These are phyloP conservation scores for Muraenolepis orangiensis DNA, from an alignment of 2,797 vertebrate species.

Conservation along the genomic window DNA sequence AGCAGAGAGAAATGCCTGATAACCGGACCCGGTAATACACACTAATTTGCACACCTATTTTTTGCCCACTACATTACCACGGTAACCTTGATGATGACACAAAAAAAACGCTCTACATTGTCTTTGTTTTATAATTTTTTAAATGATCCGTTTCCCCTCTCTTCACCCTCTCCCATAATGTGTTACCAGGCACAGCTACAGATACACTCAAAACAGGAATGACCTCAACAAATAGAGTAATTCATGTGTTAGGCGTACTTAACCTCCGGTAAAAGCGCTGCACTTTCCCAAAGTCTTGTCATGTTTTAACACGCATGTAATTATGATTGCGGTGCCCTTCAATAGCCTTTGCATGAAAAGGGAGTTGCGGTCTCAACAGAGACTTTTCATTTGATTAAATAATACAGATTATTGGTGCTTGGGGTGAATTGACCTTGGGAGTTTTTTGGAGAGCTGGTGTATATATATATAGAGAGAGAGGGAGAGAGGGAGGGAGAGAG, in stretches of 20 bases:
- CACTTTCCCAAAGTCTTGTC: conserved; percentile 11
- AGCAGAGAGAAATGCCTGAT: conserved; percentile 81
- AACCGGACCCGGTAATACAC: conserved; percentile 82
- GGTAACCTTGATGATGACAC: conserved; percentile 16
- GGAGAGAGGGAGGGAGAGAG: not conserved
- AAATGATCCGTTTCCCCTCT: not conserved
- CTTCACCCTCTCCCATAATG: not conserved
- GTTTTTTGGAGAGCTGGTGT: conserved; percentile 8
- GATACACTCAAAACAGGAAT: not conserved
- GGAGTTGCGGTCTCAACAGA: conserved; percentile 19
- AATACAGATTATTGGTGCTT: conserved; percentile 12
- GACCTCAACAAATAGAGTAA: conserved; percentile 8
- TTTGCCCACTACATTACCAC: conserved; percentile 16
- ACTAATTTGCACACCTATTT: conserved; percentile 13
- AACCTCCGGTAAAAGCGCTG: conserved; percentile 12
- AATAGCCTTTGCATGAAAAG: conserved; percentile 29
- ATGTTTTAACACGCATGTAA: conserved; percentile 27
- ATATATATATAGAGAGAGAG: no score
- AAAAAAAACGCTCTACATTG: not conserved
- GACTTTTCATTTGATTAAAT: conserved; percentile 26
- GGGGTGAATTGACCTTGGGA: conserved; percentile 6
- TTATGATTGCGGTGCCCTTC: conserved; percentile 22
- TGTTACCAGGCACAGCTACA: not conserved
- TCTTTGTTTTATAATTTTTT: not conserved
- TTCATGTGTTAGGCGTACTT: conserved; percentile 2